Evolutionary conservation across 2,113 vertebrate genomes (phyloP).

Genomic region (Callipepla californica): DNA sequence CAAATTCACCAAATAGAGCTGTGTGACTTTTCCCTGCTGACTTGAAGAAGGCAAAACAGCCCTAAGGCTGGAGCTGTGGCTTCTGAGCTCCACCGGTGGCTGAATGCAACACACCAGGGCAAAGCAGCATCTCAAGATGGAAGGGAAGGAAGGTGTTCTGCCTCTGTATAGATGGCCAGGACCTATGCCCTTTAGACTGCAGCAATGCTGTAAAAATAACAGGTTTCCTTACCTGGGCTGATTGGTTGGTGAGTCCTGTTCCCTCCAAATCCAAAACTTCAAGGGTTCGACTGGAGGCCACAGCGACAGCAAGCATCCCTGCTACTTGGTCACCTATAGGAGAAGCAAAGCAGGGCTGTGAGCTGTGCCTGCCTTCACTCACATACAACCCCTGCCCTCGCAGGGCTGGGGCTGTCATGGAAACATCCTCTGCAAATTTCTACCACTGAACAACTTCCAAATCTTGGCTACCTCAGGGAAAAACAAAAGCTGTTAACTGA

Average conservation of each 20-base stretch:
- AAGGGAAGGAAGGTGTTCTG: background rate
- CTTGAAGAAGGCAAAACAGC: background rate
- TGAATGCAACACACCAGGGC: fast-evolving
- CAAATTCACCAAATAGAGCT: background rate
- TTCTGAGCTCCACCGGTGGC: background rate
- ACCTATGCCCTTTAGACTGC: background rate
- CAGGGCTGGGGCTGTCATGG: background rate
- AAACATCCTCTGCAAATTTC: background rate
- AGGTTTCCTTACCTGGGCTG: slow-evolving; percentile 86
- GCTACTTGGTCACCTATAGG: slow-evolving; percentile 92
- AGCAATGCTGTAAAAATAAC: background rate
- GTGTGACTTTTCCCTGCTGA: background rate
- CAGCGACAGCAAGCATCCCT: slow-evolving; percentile 93
- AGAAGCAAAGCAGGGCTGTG: slow-evolving; percentile 26
- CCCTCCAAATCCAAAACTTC: slow-evolving; percentile 96
- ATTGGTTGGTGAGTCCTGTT: slow-evolving; percentile 94
- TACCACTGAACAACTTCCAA: background rate
- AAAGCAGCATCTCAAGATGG: background rate
- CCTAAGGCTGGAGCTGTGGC: background rate
- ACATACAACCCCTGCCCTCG: background rate
- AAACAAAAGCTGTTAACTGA: background rate
- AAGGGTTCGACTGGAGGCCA: slow-evolving; percentile 94
- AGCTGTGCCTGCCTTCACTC: background rate
- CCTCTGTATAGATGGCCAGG: background rate
- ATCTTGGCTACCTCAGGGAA: background rate